A percentile compares a stretch with the other conserved stretches of the same genome.
These are phyloP conservation scores for Hyles euphorbiae DNA, from an alignment of 1,140 invertebrate species.

Conservation along the genomic window DNA sequence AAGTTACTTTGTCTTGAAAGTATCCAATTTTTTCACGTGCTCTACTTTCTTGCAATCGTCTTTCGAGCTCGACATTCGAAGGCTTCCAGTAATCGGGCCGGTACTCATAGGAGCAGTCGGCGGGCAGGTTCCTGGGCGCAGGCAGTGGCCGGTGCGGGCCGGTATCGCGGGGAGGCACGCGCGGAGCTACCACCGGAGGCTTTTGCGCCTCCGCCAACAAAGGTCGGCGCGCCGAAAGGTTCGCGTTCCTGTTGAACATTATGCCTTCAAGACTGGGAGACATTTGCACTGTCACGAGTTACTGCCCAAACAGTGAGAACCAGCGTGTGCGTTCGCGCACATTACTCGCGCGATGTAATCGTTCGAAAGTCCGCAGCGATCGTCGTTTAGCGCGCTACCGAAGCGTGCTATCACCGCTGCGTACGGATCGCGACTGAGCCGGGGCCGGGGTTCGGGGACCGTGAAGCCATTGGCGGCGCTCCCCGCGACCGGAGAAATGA, in stretches of 20 bases:
- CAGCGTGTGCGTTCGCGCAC: conserved; percentile 60
- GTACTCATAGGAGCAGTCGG: conserved; percentile 48
- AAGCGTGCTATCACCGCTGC: conserved; percentile 29
- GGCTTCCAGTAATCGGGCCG: conserved; percentile 63
- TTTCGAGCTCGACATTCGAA: conserved; percentile 69
- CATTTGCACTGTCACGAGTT: conserved; percentile 66
- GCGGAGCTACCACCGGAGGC: conserved; percentile 60
- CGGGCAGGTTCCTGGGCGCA: conserved; percentile 43
- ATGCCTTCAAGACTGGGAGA: conserved; percentile 69
- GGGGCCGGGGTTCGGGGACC: conserved; percentile 26
- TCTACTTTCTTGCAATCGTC: conserved; percentile 56
- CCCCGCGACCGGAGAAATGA: conserved; percentile 59
- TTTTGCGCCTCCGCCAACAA: conserved; percentile 67
- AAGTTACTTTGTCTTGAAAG: conserved; percentile 67
- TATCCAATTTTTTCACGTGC: conserved; percentile 66
- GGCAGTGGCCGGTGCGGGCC: conserved; percentile 50
- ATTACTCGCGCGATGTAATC: conserved; percentile 55
- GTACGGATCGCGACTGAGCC: conserved; percentile 35
- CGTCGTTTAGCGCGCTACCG: conserved; percentile 12
- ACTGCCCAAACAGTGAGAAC: conserved; percentile 34
- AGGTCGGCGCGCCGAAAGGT: conserved; percentile 67
- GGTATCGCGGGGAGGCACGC: conserved; percentile 60
- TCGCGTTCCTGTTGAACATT: conserved; percentile 71
- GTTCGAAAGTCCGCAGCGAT: conserved; percentile 43
- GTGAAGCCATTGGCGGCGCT: conserved; percentile 30